phyloP scores from a whole-genome alignment of 2,113 vertebrate species.

The Rhinoptilus africanus region DNA sequence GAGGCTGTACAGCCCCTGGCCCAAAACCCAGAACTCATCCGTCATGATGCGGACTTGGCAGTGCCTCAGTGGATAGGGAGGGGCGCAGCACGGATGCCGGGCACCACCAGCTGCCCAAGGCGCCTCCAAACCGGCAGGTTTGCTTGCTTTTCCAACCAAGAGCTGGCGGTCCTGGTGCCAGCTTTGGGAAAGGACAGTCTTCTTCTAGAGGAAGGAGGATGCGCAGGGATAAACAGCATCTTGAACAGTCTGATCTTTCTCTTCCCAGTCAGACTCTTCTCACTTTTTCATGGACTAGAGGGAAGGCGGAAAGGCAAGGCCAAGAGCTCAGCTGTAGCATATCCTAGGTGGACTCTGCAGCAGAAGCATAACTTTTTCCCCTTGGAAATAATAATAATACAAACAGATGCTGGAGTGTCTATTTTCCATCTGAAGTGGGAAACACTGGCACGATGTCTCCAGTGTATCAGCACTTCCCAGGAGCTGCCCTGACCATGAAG shows the following conservation, averaged over 20 bases:
- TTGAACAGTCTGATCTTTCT: background rate
- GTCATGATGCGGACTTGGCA: background rate
- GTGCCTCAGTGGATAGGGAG: background rate
- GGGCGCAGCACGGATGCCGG: background rate
- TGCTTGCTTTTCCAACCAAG: background rate
- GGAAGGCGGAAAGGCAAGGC: background rate
- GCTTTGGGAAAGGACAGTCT: background rate
- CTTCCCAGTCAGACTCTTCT: background rate
- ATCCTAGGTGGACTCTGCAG: background rate
- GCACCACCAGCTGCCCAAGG: fast-evolving
- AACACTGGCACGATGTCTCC: background rate
- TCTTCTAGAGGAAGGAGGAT: background rate
- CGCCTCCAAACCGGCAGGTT: background rate
- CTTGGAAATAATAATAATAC: background rate
- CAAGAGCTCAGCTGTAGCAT: background rate
- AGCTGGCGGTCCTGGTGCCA: background rate
- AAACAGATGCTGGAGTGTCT: background rate
- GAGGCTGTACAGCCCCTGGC: background rate
- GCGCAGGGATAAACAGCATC: background rate
- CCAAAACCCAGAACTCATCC: background rate
- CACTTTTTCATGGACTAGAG: background rate
- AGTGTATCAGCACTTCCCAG: background rate
- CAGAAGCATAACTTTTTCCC: background rate
- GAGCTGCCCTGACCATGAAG: background rate
- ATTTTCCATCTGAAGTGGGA: background rate